A percentile compares a stretch with the other conserved stretches of the same genome.
Evolutionary conservation across 1,140 invertebrate species (phyloP).

Genomic region (Cataglyphis hispanica): DNA sequence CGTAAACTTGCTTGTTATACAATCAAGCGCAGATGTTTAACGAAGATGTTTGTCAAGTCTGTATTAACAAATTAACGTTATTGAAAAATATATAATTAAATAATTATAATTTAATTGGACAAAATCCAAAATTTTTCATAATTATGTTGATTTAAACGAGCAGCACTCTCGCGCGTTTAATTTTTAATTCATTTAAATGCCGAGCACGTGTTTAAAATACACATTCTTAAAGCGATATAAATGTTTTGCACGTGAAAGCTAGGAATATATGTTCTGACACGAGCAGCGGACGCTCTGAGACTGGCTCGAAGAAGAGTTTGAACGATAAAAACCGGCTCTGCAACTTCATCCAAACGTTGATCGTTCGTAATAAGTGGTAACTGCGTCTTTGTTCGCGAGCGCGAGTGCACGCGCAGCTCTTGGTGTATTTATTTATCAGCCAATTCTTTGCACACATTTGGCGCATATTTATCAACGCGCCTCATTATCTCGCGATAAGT

Average conservation of each 20-base stretch:
- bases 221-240: neutral
- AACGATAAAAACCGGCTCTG: slow-evolving; percentile 65
- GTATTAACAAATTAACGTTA: neutral
- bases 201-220: neutral
- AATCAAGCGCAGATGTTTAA: neutral
- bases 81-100: neutral
- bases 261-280: slow-evolving; percentile 5
- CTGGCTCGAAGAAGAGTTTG: slow-evolving; percentile 55
- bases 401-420: neutral
- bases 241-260: neutral
- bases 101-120: no score
- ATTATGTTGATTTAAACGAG: neutral
- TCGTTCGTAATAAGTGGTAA: slow-evolving; percentile 33
- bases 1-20: no score
- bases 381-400: slow-evolving; percentile 5
- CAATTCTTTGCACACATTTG: neutral
- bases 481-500: slow-evolving; percentile 14
- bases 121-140: neutral
- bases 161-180: neutral
- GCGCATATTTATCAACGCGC: neutral
- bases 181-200: slow-evolving; percentile 8
- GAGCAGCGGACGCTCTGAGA: slow-evolving; percentile 36
- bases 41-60: neutral
- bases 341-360: slow-evolving; percentile 12
- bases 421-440: slow-evolving; percentile 11